These are phyloP conservation scores for Hippoglossus stenolepis DNA, from an alignment of 2,113 vertebrate genomes.

Conservation along the genomic window DNA sequence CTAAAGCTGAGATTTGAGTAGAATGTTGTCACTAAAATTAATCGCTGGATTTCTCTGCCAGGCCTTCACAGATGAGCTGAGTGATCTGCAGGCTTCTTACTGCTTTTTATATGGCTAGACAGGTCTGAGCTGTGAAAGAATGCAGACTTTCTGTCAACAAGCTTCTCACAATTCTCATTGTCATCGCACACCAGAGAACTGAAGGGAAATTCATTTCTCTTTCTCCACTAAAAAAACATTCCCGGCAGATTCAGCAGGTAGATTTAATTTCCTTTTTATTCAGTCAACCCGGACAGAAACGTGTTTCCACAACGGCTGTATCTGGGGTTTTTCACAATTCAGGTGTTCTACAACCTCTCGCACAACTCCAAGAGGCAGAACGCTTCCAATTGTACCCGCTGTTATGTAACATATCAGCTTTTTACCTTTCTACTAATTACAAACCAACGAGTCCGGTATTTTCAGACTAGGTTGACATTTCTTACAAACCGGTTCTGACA, in stretches of 20 bases:
- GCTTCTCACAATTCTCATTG: slow-evolving; percentile 24
- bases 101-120: background rate
- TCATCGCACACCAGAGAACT: slow-evolving; percentile 14
- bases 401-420: slow-evolving; percentile 8
- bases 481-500: background rate
- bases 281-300: slow-evolving; percentile 19
- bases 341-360: slow-evolving; percentile 11
- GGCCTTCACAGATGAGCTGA: background rate
- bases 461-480: background rate
- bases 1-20: background rate
- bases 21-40: background rate
- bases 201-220: slow-evolving; percentile 33
- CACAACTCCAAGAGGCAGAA: background rate
- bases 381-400: slow-evolving; percentile 1
- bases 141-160: slow-evolving; percentile 6
- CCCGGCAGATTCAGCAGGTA: slow-evolving; percentile 25
- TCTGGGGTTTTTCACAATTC: slow-evolving; percentile 33
- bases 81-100: background rate
- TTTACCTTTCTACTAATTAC: background rate
- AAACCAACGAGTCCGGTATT: background rate
- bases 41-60: background rate
- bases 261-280: slow-evolving; percentile 35
- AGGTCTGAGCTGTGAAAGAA: background rate
- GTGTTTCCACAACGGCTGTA: slow-evolving; percentile 20
- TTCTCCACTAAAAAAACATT: slow-evolving; percentile 12